These are phyloP conservation scores for Dolichopus griseipennis DNA, from an alignment of 2,888 invertebrate genomes.

Conservation along the genomic window DNA sequence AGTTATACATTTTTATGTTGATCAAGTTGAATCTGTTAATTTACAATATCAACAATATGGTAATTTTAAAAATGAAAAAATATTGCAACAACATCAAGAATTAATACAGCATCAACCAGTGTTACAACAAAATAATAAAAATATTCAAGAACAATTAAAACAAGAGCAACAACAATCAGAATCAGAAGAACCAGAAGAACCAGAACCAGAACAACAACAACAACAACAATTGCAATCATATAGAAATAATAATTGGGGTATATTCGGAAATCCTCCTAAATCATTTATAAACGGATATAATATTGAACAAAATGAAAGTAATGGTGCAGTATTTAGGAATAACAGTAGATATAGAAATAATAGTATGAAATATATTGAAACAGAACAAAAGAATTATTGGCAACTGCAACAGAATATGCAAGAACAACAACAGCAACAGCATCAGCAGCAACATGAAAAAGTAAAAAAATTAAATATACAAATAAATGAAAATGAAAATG, in stretches of 20 bases:
- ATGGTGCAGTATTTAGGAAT: background rate
- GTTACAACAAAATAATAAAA: too few species aligned
- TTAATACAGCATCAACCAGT: too few species aligned
- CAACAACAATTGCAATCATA: background rate
- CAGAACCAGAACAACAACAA: background rate
- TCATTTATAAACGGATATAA: conserved; percentile 1
- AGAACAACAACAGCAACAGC: background rate
- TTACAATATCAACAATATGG: background rate
- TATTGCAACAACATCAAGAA: too few species aligned
- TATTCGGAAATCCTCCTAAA: conserved; percentile 9
- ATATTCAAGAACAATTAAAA: too few species aligned
- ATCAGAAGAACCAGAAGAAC: too few species aligned
- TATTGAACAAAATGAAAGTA: background rate
- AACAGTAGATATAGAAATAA: background rate
- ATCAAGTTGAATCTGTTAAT: background rate
- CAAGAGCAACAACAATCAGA: too few species aligned
- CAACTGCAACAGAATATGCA: background rate
- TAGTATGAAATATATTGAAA: background rate
- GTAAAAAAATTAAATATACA: background rate
- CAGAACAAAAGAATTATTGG: background rate
- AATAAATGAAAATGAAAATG: background rate
- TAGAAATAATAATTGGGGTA: background rate
- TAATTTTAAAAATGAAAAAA: background rate
- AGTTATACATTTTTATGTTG: background rate
- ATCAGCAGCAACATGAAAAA: background rate